Percentiles rank a stretch among this genome's conserved stretches.
phyloP scores from a whole-genome alignment of 2,888 invertebrate species.

The Eupithecia tripunctaria region DNA sequence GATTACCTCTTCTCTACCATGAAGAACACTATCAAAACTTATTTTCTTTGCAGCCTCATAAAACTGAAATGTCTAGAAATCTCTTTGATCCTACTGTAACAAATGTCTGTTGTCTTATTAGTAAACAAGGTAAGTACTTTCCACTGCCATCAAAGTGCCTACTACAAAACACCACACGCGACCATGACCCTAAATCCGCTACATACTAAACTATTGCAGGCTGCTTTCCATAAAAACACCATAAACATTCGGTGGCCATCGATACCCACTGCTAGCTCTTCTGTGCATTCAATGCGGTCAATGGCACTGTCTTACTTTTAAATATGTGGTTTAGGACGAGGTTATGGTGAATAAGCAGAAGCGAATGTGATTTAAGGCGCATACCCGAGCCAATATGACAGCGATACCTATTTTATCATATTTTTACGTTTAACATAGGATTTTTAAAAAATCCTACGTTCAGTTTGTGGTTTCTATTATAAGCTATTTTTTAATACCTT shows the following conservation, averaged over 20 bases:
- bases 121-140: background rate
- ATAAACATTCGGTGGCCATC: slow-evolving; percentile 45
- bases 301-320: slow-evolving; percentile 44
- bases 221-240: slow-evolving; percentile 47
- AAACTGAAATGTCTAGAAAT: too few species aligned
- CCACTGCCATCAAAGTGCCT: background rate
- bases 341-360: slow-evolving; percentile 16
- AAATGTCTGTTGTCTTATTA: too few species aligned
- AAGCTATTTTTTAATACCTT: too few species aligned
- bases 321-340: slow-evolving; percentile 25
- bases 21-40: background rate
- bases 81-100: too few species aligned
- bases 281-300: slow-evolving; percentile 41
- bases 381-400: too few species aligned
- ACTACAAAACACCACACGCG: background rate
- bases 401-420: too few species aligned
- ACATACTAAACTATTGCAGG: slow-evolving; percentile 34
- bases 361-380: slow-evolving; percentile 16
- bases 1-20: background rate
- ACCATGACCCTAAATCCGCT: slow-evolving; percentile 29
- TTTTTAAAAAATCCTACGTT: too few species aligned
- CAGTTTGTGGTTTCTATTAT: too few species aligned
- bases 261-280: slow-evolving; percentile 21
- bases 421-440: too few species aligned
- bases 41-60: background rate